Evolutionary conservation across 2,888 invertebrate species (phyloP).

Genomic region (Yponomeuta plumbellus): DNA sequence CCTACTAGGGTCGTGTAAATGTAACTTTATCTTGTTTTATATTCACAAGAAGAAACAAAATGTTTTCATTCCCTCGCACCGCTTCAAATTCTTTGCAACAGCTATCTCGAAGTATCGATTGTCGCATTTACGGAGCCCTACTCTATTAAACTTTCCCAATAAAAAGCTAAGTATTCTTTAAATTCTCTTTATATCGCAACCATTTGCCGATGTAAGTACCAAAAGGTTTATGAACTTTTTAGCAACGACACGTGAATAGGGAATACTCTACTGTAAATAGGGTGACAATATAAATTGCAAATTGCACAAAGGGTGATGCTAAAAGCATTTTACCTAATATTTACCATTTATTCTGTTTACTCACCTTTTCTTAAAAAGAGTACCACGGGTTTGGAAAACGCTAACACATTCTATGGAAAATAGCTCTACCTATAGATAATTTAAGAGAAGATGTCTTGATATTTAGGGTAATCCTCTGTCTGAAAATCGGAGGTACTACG

Average conservation of each 20-base stretch:
- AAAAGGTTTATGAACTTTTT: too few species aligned
- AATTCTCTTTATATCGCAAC: slow-evolving; percentile 13
- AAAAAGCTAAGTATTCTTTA: slow-evolving; percentile 35
- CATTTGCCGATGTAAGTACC: slow-evolving; percentile 3
- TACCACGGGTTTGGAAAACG: too few species aligned
- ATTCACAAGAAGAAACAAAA: neutral
- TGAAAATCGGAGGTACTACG: neutral
- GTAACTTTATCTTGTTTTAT: neutral
- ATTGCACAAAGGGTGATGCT: too few species aligned
- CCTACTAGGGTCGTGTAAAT: too few species aligned
- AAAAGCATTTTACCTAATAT: too few species aligned
- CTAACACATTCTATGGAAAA: too few species aligned
- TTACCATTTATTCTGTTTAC: too few species aligned
- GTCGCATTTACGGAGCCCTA: slow-evolving; percentile 49
- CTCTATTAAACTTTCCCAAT: slow-evolving; percentile 62
- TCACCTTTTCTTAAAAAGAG: too few species aligned
- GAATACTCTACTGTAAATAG: neutral
- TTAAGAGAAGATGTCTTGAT: too few species aligned
- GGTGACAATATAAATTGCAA: too few species aligned
- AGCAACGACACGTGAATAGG: neutral
- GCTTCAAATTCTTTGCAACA: slow-evolving; percentile 31
- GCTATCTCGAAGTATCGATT: slow-evolving; percentile 53
- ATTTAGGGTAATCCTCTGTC: too few species aligned
- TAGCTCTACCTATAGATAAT: too few species aligned
- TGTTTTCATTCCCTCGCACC: slow-evolving; percentile 18